These are phyloP conservation scores for Engraulis encrasicolus DNA, from an alignment of 2,113 vertebrate species.

Conservation along the genomic window DNA sequence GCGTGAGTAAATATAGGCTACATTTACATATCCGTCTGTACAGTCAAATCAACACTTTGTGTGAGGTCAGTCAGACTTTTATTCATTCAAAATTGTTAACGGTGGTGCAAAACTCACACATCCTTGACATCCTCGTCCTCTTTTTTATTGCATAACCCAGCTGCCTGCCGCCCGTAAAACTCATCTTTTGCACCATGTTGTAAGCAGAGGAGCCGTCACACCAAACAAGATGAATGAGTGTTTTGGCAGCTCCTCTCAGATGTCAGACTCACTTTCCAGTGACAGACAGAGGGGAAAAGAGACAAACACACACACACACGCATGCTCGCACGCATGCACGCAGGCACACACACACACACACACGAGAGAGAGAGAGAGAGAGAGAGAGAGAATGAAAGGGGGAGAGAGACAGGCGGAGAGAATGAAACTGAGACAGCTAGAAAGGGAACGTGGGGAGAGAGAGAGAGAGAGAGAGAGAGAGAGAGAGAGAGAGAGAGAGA, in stretches of 20 bases:
- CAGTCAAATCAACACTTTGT: not conserved
- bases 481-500: no score
- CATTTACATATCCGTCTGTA: not conserved
- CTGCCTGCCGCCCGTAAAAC: not conserved
- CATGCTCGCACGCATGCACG: no score
- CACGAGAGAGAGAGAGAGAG: no score
- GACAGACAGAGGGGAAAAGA: no score
- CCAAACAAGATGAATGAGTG: conserved; percentile 3
- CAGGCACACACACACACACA: no score
- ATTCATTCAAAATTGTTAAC: not conserved
- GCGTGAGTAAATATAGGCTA: not conserved
- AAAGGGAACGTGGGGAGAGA: no score
- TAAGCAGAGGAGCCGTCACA: not conserved
- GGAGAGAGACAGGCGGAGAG: no score
- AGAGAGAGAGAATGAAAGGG: no score
- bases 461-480: no score
- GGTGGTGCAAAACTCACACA: not conserved
- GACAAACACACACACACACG: no score
- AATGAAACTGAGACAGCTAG: no score
- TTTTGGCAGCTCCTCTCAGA: not conserved
- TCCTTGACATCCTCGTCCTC: not conserved
- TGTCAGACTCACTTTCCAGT: not conserved
- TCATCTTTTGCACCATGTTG: not conserved
- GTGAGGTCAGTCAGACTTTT: not conserved
- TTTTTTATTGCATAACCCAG: not conserved